These are phyloP conservation scores for Ectropis crepuscularia DNA, from an alignment of 2,888 invertebrate species.

Conservation along the genomic window DNA sequence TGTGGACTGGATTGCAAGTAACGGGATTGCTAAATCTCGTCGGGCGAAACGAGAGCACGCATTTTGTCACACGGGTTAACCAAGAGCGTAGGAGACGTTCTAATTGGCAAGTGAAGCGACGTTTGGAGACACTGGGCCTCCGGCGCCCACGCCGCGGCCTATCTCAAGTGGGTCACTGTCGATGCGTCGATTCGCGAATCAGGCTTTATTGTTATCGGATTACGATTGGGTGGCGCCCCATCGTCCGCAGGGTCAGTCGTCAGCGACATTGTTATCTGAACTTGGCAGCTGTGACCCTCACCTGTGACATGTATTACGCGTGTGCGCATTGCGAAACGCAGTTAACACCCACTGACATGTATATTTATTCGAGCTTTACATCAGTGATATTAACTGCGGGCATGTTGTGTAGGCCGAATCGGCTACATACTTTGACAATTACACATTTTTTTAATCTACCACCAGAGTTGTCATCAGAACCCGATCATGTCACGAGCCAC, in stretches of 20 bases:
- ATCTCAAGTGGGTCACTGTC: conserved; percentile 66
- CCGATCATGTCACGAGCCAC: background rate
- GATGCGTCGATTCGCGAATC: conserved; percentile 58
- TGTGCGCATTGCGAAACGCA: conserved; percentile 18
- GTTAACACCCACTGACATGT: conserved; percentile 9
- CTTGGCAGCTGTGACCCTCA: conserved; percentile 60
- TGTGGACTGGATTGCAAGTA: conserved; percentile 47
- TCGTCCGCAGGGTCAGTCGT: conserved; percentile 50
- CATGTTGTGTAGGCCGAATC: background rate
- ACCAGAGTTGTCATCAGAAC: background rate
- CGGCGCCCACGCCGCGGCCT: conserved; percentile 51
- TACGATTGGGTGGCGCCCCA: conserved; percentile 49
- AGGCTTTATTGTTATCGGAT: conserved; percentile 66
- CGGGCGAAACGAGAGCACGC: conserved; percentile 47
- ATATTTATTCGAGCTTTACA: conserved; percentile 7
- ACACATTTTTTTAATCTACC: background rate
- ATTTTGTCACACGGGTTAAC: conserved; percentile 51
- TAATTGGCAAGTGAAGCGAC: conserved; percentile 55
- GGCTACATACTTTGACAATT: no score
- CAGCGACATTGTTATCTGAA: conserved; percentile 64
- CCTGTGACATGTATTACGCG: conserved; percentile 51
- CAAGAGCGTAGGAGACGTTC: conserved; percentile 50
- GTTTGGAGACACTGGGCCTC: conserved; percentile 47
- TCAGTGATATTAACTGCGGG: background rate
- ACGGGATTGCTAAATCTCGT: conserved; percentile 53